Percentiles rank a stretch among this genome's conserved stretches.
Evolutionary conservation across 2,888 invertebrate species (phyloP).

Genomic region (Phyllotreta striolata): DNA sequence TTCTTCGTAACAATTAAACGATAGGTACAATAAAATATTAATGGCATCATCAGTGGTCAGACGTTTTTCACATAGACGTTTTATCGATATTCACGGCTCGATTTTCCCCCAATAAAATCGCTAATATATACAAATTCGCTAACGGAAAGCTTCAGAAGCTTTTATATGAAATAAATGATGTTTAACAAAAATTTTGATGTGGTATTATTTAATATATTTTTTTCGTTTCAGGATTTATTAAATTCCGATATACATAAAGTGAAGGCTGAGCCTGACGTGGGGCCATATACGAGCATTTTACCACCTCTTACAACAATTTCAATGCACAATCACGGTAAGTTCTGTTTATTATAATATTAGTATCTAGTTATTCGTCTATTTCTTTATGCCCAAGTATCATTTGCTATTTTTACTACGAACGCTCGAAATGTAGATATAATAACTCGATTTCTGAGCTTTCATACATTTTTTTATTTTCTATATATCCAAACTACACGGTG

Average conservation of each 20-base stretch:
- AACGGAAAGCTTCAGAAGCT: no score
- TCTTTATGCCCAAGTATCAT: background rate
- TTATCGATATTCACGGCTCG: no score
- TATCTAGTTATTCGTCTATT: conserved; percentile 1
- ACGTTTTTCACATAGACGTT: background rate
- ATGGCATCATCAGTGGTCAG: conserved; percentile 9
- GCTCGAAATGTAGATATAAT: no score
- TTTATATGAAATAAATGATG: background rate
- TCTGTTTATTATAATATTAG: background rate
- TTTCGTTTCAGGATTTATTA: conserved; percentile 54
- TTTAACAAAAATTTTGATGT: no score
- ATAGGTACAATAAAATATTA: conserved; percentile 14
- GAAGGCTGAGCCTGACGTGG: conserved; percentile 56
- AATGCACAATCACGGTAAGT: conserved; percentile 54
- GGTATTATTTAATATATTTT: conserved; percentile 5
- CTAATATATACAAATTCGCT: no score
- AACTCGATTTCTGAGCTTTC: no score
- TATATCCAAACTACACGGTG: no score
- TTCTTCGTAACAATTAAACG: conserved; percentile 27
- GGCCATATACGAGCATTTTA: conserved; percentile 48
- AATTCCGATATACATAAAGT: conserved; percentile 55
- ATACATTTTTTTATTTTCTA: no score
- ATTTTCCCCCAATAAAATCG: no score
- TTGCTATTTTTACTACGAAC: no score
- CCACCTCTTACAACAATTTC: conserved; percentile 53